These are phyloP conservation scores for Idaea straminata DNA, from an alignment of 2,888 invertebrate genomes.

Conservation along the genomic window DNA sequence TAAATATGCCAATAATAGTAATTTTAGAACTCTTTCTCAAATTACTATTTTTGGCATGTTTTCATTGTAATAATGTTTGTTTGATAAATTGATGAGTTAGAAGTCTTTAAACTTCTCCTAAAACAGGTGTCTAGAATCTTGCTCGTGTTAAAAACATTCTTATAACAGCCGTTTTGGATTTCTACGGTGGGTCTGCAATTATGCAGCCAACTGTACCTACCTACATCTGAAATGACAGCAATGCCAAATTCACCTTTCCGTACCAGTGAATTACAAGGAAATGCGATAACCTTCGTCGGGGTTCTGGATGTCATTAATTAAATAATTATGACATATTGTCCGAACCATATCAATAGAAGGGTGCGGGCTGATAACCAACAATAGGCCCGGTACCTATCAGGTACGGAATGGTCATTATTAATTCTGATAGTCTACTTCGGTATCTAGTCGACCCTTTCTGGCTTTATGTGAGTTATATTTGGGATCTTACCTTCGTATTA, in stretches of 20 bases:
- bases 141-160: too few species aligned
- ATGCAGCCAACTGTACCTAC: too few species aligned
- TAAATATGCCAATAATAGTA: too few species aligned
- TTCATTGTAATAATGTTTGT: too few species aligned
- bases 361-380: slow-evolving; percentile 61
- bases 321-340: slow-evolving; percentile 79
- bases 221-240: neutral
- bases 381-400: slow-evolving; percentile 26
- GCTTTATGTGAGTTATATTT: neutral
- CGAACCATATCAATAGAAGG: slow-evolving; percentile 66
- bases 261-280: slow-evolving; percentile 54
- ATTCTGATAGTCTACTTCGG: slow-evolving; percentile 48
- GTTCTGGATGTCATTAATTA: slow-evolving; percentile 72
- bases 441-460: slow-evolving; percentile 3
- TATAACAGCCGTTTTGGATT: too few species aligned
- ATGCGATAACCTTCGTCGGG: slow-evolving; percentile 61
- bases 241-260: neutral
- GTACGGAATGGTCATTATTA: slow-evolving; percentile 43
- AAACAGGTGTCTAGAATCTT: too few species aligned
- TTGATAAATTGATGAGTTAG: too few species aligned
- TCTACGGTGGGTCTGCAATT: too few species aligned
- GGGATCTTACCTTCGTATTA: neutral
- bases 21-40: too few species aligned
- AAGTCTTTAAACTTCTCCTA: too few species aligned
- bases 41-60: too few species aligned